Percentiles rank a stretch among this genome's conserved stretches.
Evolutionary conservation across 2,888 invertebrate genomes (phyloP).

Genomic region (Leptothorax acervorum): DNA sequence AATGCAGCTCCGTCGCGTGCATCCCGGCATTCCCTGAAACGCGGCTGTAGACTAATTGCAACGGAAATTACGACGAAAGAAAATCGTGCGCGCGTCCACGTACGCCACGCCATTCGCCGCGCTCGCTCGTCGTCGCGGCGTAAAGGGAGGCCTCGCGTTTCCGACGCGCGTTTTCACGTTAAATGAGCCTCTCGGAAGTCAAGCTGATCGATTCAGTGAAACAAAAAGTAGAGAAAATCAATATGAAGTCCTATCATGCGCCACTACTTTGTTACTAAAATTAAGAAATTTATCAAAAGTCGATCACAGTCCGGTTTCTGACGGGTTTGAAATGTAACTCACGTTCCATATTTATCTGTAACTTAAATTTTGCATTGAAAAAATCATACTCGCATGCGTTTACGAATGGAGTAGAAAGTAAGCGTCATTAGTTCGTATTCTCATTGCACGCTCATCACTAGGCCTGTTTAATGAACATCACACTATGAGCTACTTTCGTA

Average conservation of each 20-base stretch:
- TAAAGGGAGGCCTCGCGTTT: not conserved
- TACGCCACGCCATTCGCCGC: conserved; percentile 5
- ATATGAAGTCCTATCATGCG: not conserved
- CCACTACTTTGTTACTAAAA: not conserved
- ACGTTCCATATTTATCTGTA: not conserved
- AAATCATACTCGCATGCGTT: not conserved
- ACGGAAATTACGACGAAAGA: conserved; percentile 47
- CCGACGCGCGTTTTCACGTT: not conserved
- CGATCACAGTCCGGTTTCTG: too few relatives aligned
- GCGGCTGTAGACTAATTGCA: conserved; percentile 63
- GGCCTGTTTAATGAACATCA: not conserved
- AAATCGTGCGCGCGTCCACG: conserved; percentile 32
- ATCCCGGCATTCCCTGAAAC: conserved; percentile 72
- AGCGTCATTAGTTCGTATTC: not conserved
- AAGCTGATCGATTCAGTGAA: not conserved
- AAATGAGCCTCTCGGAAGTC: not conserved
- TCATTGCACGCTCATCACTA: not conserved
- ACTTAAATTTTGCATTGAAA: not conserved
- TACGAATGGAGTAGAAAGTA: not conserved
- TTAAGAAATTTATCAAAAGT: conserved; percentile 1
- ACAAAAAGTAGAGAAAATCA: not conserved
- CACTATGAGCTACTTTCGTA: not conserved
- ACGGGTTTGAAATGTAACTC: not conserved
- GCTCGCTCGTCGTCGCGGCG: not conserved
- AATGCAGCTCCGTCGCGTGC: conserved; percentile 76